These are phyloP conservation scores for Rhynchonycteris naso DNA, from an alignment of 2,797 vertebrate species.

Conservation along the genomic window DNA sequence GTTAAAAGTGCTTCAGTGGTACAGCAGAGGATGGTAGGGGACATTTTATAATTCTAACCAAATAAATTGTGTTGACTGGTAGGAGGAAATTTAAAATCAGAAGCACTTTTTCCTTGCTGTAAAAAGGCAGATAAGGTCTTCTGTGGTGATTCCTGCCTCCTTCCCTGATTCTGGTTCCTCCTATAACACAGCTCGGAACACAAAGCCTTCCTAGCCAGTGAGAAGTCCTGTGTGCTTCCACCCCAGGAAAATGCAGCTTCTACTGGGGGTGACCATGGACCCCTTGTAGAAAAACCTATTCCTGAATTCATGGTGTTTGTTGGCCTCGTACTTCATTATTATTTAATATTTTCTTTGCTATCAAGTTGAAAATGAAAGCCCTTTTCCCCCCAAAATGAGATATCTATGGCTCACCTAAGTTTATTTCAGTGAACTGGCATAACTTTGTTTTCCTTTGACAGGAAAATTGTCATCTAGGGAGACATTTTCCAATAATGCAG, in stretches of 20 bases:
- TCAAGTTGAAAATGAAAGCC: constrained; percentile 42
- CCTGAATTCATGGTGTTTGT: background rate
- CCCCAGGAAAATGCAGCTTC: background rate
- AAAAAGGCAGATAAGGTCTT: background rate
- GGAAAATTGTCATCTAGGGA: constrained; percentile 54
- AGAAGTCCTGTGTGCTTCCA: background rate
- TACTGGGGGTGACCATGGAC: background rate
- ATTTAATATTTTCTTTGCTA: constrained; percentile 58
- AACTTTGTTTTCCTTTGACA: constrained; percentile 49
- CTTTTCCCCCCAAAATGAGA: background rate
- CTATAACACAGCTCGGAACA: background rate
- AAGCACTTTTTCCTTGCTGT: background rate
- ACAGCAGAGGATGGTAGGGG: background rate
- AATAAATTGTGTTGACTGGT: background rate
- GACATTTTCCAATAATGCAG: constrained; percentile 37
- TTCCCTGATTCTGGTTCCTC: background rate
- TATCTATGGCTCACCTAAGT: constrained; percentile 33
- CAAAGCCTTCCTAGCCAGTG: background rate
- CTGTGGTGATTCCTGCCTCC: background rate
- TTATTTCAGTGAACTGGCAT: background rate
- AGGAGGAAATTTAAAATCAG: background rate
- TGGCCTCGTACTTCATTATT: constrained; percentile 18
- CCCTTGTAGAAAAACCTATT: background rate
- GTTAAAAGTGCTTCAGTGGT: background rate
- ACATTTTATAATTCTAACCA: background rate